A percentile compares a stretch with the other conserved stretches of the same genome.
phyloP scores from a whole-genome alignment of 1,140 invertebrate genomes.

The Drosophila ironensis region DNA sequence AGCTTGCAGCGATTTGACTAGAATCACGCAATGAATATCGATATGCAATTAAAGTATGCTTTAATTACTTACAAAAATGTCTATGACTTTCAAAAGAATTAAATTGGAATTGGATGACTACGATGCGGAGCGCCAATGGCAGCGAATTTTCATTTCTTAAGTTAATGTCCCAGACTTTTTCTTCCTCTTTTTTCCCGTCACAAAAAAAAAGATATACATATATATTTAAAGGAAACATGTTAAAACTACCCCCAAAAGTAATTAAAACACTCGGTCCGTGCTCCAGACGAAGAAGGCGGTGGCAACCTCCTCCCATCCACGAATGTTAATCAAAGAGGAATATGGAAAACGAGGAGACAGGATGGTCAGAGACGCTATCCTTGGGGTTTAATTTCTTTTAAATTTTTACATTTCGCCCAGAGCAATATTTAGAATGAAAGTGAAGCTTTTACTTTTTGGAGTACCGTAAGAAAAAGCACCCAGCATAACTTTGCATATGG shows the following conservation, averaged over 20 bases:
- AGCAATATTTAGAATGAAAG: conserved; percentile 13
- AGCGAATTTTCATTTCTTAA: conserved; percentile 30
- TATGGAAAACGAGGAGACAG: conserved; percentile 54
- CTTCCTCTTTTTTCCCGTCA: conserved; percentile 1
- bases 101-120: too few relatives aligned
- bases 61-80: too few relatives aligned
- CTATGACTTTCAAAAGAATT: too few relatives aligned
- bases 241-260: conserved; percentile 75
- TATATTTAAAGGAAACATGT: conserved; percentile 17
- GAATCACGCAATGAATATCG: neutral
- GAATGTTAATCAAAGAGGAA: conserved; percentile 74
- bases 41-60: too few relatives aligned
- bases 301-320: conserved; percentile 18
- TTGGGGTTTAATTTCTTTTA: conserved; percentile 78
- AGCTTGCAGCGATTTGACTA: neutral
- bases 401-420: conserved; percentile 56
- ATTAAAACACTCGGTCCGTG: conserved; percentile 61
- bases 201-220: conserved; percentile 13
- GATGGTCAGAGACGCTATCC: conserved; percentile 52
- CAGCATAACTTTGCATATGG: too few relatives aligned
- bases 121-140: neutral
- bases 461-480: too few relatives aligned
- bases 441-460: neutral
- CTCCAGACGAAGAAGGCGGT: conserved; percentile 29
- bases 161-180: conserved; percentile 26